These are phyloP conservation scores for Dryas iulia DNA, from an alignment of 1,140 invertebrate species.

Conservation along the genomic window DNA sequence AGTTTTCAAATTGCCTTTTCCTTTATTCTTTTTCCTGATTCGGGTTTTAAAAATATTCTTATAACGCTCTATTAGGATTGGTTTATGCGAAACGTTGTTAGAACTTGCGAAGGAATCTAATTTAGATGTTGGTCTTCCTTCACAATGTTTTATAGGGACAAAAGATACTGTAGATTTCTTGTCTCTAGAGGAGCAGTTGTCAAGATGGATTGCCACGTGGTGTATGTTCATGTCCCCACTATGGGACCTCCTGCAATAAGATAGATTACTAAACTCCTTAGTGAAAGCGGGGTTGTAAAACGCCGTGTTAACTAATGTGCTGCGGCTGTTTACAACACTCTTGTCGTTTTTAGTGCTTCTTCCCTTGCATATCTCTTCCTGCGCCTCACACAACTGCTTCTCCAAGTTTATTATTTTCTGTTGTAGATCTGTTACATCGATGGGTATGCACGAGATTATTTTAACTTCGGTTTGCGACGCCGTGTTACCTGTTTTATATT, in stretches of 20 bases:
- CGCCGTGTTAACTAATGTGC: constrained; percentile 13
- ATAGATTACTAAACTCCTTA: constrained; percentile 12
- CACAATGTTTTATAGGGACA: constrained; percentile 18
- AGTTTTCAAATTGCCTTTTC: constrained; percentile 39
- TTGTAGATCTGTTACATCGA: constrained; percentile 70
- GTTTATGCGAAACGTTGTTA: background rate
- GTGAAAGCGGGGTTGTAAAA: constrained; percentile 1
- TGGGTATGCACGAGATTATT: constrained; percentile 73
- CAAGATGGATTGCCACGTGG: constrained; percentile 11
- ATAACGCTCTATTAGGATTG: constrained; percentile 2
- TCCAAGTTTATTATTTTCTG: constrained; percentile 62
- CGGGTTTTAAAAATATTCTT: constrained; percentile 35
- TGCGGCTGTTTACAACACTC: constrained; percentile 5
- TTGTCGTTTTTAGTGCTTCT: constrained; percentile 5
- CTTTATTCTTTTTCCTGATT: constrained; percentile 40
- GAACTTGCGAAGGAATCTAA: background rate
- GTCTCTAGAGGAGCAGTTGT: constrained; percentile 18
- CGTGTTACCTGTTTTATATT: constrained; percentile 54
- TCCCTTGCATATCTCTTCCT: background rate
- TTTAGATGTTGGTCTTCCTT: background rate
- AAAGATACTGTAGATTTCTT: constrained; percentile 41
- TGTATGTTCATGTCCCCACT: background rate
- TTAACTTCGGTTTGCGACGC: constrained; percentile 73
- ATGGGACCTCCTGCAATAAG: constrained; percentile 17
- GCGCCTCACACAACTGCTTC: constrained; percentile 48